Percentiles rank a stretch among this genome's conserved stretches.
Evolutionary conservation across 2,113 vertebrate species (phyloP).

Genomic region (Gobiocypris rarus): DNA sequence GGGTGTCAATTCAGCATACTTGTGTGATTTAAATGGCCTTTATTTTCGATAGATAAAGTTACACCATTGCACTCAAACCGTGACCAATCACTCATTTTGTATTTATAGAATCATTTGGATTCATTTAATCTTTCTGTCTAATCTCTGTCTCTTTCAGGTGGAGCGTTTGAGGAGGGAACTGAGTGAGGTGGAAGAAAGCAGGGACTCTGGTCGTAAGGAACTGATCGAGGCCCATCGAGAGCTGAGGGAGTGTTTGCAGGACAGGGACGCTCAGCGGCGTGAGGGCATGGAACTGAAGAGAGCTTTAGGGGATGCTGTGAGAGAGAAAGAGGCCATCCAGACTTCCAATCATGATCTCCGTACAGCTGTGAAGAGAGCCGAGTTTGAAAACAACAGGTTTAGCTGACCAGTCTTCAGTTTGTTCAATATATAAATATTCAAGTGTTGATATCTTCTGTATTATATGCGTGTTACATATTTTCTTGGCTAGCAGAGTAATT

Average conservation of each 20-base stretch:
- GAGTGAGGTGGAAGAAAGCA: constrained; percentile 68
- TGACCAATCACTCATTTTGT: not conserved
- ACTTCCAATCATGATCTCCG: constrained; percentile 78
- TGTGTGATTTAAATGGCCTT: not conserved
- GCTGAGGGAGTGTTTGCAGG: constrained; percentile 71
- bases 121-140: not conserved
- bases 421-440: not conserved
- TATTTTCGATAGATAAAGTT: constrained; percentile 17
- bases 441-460: not conserved
- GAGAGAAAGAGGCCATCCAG: constrained; percentile 76
- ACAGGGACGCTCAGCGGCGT: constrained; percentile 68
- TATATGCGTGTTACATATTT: not conserved
- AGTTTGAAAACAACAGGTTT: constrained; percentile 85
- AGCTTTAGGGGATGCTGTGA: constrained; percentile 68
- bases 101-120: not conserved
- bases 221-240: constrained; percentile 74
- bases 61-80: not conserved
- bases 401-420: not conserved
- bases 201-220: constrained; percentile 64
- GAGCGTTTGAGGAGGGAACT: constrained; percentile 72
- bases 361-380: constrained; percentile 68
- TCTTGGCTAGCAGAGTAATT: not conserved
- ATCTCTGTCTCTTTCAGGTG: constrained; percentile 64
- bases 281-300: constrained; percentile 73
- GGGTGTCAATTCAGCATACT: not conserved